Base-by-base conservation (phyloP, 2,888 invertebrate genomes). In the Melinopterus prodromus region DNA sequence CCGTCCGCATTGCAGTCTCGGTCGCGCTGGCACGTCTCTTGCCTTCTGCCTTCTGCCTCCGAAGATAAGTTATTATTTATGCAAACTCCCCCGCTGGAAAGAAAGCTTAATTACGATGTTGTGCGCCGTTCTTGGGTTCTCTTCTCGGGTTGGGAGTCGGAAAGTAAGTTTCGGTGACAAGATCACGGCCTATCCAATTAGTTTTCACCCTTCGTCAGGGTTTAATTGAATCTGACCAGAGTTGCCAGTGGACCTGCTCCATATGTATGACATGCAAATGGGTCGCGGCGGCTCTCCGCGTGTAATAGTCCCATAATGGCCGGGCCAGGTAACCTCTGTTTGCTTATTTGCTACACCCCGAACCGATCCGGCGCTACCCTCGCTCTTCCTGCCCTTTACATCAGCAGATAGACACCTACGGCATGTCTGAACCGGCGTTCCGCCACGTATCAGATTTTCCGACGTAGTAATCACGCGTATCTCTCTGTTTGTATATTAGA, bases 261-360 rank as follows among this genome's bases (percentile, higher is more conserved):
- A 74, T 74, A 74, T 74, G 74, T 74, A 74, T 74, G 74, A 74
- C 74, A 74, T 74, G 74, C 74, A 74, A 74, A 74, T 74, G 37
- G 37, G 36, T 37, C 37, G 36, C 74, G 74, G 35, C 35, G 74
- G 74, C 74, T 7, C 53, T 9, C 74, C 12, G 36, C 35, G 74
- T 37, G 74, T 74, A 74, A 74, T 74, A 26, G 74, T 37, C 74
- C 74, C 74, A 74, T 74, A 74, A 74, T 74, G 36, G 74, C 35
- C 74, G 35, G 74, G 36, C 36, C 74, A 74, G 74, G 74, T 74
- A 74, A 37, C 74, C 37, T 74, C 74, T 74, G 74, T 74, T 74
- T 74, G 37, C 74, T 74, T 74, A 37, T 74, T 36, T 16, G 74
- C 74, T 53, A 53, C 53, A 53, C 53, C 53, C 53, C 9, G 12